Conservation (phyloP, 2,113 vertebrate species). For the Oryctolagus cuniculus region mOryCun1.1 NC_091438.1:87729001-87729500, state of each 20-base stretch:
- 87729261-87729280: neutral
- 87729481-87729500: neutral
- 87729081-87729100: too few relatives aligned
- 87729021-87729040: too few relatives aligned
- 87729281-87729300: neutral
- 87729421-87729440: neutral
- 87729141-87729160: neutral
- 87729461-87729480: neutral
- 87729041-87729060: too few relatives aligned
- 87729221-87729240: neutral
- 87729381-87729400: neutral
- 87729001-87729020: too few relatives aligned
- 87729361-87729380: neutral
- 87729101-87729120: neutral
- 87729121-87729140: neutral
- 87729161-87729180: neutral
- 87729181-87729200: neutral
- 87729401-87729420: neutral
- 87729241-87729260: neutral
- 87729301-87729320: neutral
- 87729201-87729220: neutral
- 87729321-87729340: neutral
- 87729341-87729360: constrained; percentile 5
- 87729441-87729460: neutral
- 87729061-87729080: neutral